Percentiles rank a stretch among this genome's conserved stretches.
phyloP scores from a whole-genome alignment of 2,888 invertebrate genomes.

The Erebia ligea region DNA sequence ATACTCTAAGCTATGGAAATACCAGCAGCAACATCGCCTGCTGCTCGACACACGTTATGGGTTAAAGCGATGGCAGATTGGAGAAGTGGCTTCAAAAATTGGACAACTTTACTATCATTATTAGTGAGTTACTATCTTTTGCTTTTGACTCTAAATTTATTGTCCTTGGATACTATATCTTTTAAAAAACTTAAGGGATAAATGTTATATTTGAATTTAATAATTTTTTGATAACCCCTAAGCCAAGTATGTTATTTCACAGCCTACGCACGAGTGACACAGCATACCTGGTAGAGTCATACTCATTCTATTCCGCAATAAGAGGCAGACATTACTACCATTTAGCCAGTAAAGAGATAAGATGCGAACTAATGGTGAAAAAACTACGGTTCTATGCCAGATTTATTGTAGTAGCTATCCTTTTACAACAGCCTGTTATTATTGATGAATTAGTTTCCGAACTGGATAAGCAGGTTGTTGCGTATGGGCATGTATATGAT shows the following conservation, averaged over 20 bases:
- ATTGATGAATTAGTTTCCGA: conserved; percentile 96
- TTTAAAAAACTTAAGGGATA: too few species aligned
- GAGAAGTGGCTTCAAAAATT: conserved; percentile 99
- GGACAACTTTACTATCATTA: conserved; percentile 99
- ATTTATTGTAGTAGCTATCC: conserved; percentile 97
- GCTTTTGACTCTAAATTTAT: background rate
- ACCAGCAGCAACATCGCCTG: conserved; percentile 97
- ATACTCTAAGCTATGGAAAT: conserved; percentile 98
- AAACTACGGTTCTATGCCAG: conserved; percentile 97
- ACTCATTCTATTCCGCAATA: conserved; percentile 98
- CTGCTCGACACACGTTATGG: conserved; percentile 96
- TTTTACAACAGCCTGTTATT: conserved; percentile 96
- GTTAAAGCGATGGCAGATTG: conserved; percentile 98
- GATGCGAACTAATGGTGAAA: conserved; percentile 98
- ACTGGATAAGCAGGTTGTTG: conserved; percentile 95
- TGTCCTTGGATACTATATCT: too few species aligned
- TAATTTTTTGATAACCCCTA: background rate
- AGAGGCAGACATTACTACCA: conserved; percentile 97
- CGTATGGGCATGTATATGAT: conserved; percentile 97
- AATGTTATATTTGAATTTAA: background rate
- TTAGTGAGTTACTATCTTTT: conserved; percentile 88
- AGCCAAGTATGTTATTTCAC: conserved; percentile 48
- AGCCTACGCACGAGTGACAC: conserved; percentile 98
- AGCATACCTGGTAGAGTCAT: conserved; percentile 97
- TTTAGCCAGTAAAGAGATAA: conserved; percentile 95